Conservation (phyloP, 2,113 vertebrate genomes). For the Acinonyx jubatus region DNA sequence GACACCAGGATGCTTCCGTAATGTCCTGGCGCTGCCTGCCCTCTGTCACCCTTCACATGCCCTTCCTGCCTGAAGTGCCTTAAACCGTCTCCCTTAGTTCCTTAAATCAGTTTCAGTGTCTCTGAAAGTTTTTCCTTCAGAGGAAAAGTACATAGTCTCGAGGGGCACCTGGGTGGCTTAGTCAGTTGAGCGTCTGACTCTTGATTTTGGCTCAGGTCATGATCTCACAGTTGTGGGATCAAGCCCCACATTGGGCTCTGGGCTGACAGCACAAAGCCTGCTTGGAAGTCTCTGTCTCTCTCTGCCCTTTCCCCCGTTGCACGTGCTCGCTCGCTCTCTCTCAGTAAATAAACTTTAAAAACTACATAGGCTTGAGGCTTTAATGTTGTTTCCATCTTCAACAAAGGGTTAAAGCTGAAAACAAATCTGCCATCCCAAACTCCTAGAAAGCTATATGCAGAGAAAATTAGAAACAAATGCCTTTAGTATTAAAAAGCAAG, state of each 20-base stretch:
- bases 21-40: background rate
- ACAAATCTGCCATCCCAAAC: background rate
- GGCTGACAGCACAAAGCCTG: no score
- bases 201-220: no score
- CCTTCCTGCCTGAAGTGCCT: background rate
- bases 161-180: background rate
- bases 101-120: background rate
- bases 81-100: background rate
- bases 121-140: background rate
- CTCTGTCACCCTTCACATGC: no score
- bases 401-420: background rate
- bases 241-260: no score
- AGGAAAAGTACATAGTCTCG: background rate
- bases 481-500: background rate
- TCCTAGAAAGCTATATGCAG: background rate
- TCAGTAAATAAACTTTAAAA: background rate
- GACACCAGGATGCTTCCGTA: background rate
- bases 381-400: background rate
- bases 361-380: background rate
- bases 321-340: no score
- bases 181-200: no score
- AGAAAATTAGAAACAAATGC: background rate
- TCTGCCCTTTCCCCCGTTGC: no score
- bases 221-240: no score
- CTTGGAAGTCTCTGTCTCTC: no score